A percentile compares a stretch with the other conserved stretches of the same genome.
Evolutionary conservation across 2,797 vertebrate species (phyloP).

Genomic region (Rachycentron canadum): DNA sequence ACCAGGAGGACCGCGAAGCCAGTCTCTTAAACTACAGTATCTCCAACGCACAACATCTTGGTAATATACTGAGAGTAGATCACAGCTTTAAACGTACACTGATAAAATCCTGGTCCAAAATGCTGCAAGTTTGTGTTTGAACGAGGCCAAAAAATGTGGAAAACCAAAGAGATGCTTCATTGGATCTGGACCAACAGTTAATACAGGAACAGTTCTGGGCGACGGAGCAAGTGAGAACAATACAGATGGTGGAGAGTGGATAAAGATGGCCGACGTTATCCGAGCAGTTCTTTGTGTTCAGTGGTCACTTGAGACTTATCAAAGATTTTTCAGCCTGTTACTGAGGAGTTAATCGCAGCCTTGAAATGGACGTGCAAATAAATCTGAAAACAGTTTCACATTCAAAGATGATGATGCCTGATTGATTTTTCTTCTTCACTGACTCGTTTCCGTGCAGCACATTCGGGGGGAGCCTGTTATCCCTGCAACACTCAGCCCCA

Average conservation of each 20-base stretch:
- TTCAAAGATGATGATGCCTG: not conserved
- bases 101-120: not conserved
- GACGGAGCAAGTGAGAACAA: constrained; percentile 19
- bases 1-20: constrained; percentile 1
- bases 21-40: not conserved
- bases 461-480: constrained; percentile 41
- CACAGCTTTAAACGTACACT: not conserved
- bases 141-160: not conserved
- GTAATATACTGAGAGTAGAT: not conserved
- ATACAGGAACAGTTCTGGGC: constrained; percentile 18
- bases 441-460: not conserved
- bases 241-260: constrained; percentile 42
- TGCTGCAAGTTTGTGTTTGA: not conserved
- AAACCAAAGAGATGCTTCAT: not conserved
- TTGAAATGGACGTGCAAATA: not conserved
- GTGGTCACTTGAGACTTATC: not conserved
- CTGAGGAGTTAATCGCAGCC: not conserved
- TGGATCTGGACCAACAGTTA: constrained; percentile 28
- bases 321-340: not conserved
- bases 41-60: not conserved
- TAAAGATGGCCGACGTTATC: not conserved
- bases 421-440: not conserved
- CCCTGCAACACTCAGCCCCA: constrained; percentile 5
- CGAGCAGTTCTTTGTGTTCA: not conserved
- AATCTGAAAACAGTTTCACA: not conserved